Percentiles rank a stretch among this genome's conserved stretches.
These are phyloP conservation scores for Gymnoscopelus braueri DNA, from an alignment of 2,797 vertebrate genomes.

Conservation along the genomic window DNA sequence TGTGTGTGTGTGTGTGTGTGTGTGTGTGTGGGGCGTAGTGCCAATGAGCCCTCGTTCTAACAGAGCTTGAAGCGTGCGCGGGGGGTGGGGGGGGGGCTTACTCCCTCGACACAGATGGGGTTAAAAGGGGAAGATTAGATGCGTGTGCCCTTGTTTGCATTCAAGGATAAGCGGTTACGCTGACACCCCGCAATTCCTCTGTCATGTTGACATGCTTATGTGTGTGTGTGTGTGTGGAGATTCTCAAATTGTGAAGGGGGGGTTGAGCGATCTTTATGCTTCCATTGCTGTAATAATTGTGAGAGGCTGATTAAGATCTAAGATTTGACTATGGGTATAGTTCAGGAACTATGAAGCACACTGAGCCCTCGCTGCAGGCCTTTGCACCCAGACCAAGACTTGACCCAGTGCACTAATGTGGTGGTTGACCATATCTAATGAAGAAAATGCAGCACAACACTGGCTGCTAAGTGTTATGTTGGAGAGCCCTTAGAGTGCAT, in stretches of 20 bases:
- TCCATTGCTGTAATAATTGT: slow-evolving; percentile 35
- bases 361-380: slow-evolving; percentile 39
- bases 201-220: slow-evolving; percentile 53
- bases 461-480: slow-evolving; percentile 50
- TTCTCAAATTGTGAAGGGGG: slow-evolving; percentile 18
- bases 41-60: slow-evolving; percentile 57
- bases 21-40: slow-evolving; percentile 38
- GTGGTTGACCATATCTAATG: slow-evolving; percentile 44
- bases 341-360: slow-evolving; percentile 32
- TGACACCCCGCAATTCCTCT: slow-evolving; percentile 53
- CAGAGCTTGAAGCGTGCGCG: slow-evolving; percentile 52
- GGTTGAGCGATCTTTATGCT: slow-evolving; percentile 57
- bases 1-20: slow-evolving; percentile 25
- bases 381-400: slow-evolving; percentile 40
- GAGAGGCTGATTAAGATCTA: slow-evolving; percentile 14
- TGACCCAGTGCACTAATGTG: slow-evolving; percentile 48
- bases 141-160: slow-evolving; percentile 66
- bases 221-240: slow-evolving; percentile 35
- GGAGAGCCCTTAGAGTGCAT: slow-evolving; percentile 53
- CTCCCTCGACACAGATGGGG: slow-evolving; percentile 33
- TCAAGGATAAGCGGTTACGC: slow-evolving; percentile 59
- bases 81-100: slow-evolving; percentile 19
- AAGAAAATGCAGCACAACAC: slow-evolving; percentile 48
- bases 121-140: slow-evolving; percentile 70
- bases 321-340: slow-evolving; percentile 21